Base-by-base conservation (phyloP, 2,113 vertebrate species). In the Protobothrops flavoviridis region DNA sequence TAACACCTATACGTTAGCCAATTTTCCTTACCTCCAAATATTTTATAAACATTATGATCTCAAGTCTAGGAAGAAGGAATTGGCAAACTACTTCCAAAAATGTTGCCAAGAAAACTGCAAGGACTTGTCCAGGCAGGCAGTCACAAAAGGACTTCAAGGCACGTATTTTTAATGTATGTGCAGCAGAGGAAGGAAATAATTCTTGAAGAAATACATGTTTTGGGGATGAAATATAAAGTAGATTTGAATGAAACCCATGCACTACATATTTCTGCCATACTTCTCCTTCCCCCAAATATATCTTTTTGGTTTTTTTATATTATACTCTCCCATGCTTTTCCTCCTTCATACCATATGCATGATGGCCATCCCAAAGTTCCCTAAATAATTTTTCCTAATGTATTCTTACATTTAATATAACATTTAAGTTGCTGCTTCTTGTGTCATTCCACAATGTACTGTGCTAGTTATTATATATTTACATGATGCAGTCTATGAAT, bases 251-350 rank as follows among this genome's bases (percentile, higher is more conserved):
- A 92, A 94, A 24, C 21, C 33, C 23, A 26, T 3, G 24, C 64
- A 91, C 2, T 92, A 87, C 89, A 95, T 69, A 61, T 89, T 93
- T 91, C n/a, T 93, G 59, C 93, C 29, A 69, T 91, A 93, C 43
- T 87, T 85, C 74, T 43, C 33, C 69, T 20, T 39, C n/a, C 33
- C 69, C 1, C 15, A 21, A 17, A 81, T 39, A 43, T 1, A 15
- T 6, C 39, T 43, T 81, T 81, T 81, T 81, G 39, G 53, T 39
- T 1, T 88, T 90, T 61, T 56, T 91, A 50, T 3, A 57, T 33
- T 85, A 85, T 88, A 52, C 24, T 89, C 20, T 43, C n/a, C 20
- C 52, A 10, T 23, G 93, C 92, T 93, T 91, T 20, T 39, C 74
- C 59, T 39, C 52, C 29, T 33, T 5, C 12, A 6, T 26, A 8